Evolutionary conservation across 2,888 invertebrate species (phyloP).

Genomic region (Punctoribates punctum): DNA sequence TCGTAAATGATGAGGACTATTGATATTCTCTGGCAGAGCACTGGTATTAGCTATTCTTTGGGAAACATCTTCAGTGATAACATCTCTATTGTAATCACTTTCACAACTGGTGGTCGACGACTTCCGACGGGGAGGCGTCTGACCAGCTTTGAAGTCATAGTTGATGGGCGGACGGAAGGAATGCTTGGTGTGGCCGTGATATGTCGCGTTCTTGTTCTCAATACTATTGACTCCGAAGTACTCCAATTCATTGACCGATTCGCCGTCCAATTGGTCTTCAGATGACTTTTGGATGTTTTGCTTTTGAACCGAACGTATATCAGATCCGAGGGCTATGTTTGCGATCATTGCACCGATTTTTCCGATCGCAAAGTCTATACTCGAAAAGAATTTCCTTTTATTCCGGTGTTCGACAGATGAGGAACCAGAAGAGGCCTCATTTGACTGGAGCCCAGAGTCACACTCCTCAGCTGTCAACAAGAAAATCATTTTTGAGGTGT

Average conservation of each 20-base stretch:
- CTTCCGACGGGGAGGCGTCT: constrained; percentile 59
- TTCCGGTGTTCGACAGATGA: constrained; percentile 46
- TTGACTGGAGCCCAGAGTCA: constrained; percentile 66
- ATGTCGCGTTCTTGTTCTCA: constrained; percentile 40
- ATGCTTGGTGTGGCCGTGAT: constrained; percentile 44
- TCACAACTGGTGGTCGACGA: constrained; percentile 67
- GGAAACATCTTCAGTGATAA: background rate
- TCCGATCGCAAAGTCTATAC: constrained; percentile 66
- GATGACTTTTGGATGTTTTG: constrained; percentile 70
- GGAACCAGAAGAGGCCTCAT: constrained; percentile 51
- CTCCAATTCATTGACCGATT: constrained; percentile 46
- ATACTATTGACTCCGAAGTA: background rate
- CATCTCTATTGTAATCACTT: constrained; percentile 57
- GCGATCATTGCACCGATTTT: constrained; percentile 88
- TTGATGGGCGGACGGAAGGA: constrained; percentile 7
- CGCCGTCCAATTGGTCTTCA: constrained; percentile 39
- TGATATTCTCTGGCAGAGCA: background rate
- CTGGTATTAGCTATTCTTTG: background rate
- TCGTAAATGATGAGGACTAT: background rate
- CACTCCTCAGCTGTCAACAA: constrained; percentile 12
- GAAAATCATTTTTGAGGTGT: background rate
- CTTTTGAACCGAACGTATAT: constrained; percentile 81
- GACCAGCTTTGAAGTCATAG: constrained; percentile 3
- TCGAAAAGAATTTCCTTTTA: constrained; percentile 49
- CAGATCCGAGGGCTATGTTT: constrained; percentile 85